A percentile compares a stretch with the other conserved stretches of the same genome.
Conservation (phyloP, 2,113 vertebrate species). For the Hippopotamus amphibius region DNA sequence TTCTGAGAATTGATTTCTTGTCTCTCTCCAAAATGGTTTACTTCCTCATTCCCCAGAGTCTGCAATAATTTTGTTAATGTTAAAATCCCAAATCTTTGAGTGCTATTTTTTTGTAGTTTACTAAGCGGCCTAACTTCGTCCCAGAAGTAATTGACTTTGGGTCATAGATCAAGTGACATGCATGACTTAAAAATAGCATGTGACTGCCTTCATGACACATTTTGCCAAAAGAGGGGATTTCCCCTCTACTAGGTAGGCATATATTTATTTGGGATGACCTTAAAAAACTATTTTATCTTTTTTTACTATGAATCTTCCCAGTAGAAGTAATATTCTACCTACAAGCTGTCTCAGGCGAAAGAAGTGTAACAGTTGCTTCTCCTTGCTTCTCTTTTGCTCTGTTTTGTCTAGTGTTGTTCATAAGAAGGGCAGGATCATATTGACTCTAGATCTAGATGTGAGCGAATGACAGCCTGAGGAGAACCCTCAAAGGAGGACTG, state of each 20-base stretch:
- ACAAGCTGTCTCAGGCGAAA: background rate
- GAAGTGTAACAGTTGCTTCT: background rate
- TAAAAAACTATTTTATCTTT: background rate
- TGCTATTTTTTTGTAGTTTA: constrained; percentile 12
- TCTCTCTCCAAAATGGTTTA: constrained; percentile 55
- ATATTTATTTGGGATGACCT: background rate
- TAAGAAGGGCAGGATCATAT: background rate
- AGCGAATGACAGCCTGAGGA: background rate
- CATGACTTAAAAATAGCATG: constrained; percentile 39
- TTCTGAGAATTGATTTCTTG: constrained; percentile 58
- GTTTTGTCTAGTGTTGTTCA: constrained; percentile 12
- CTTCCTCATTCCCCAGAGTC: background rate
- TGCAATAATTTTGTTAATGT: constrained; percentile 17
- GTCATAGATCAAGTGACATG: constrained; percentile 37
- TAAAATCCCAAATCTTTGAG: background rate
- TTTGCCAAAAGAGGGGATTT: constrained; percentile 42
- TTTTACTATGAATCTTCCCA: background rate
- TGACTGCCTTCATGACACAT: constrained; percentile 24
- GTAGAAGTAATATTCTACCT: background rate
- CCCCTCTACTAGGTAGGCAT: background rate
- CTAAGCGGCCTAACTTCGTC: background rate
- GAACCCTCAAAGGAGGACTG: background rate
- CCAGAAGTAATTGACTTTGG: constrained; percentile 44
- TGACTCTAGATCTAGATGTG: background rate
- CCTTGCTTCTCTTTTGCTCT: constrained; percentile 49